Base-by-base conservation (phyloP, 2,797 vertebrate genomes). In the Acrocephalus scirpaceus region DNA sequence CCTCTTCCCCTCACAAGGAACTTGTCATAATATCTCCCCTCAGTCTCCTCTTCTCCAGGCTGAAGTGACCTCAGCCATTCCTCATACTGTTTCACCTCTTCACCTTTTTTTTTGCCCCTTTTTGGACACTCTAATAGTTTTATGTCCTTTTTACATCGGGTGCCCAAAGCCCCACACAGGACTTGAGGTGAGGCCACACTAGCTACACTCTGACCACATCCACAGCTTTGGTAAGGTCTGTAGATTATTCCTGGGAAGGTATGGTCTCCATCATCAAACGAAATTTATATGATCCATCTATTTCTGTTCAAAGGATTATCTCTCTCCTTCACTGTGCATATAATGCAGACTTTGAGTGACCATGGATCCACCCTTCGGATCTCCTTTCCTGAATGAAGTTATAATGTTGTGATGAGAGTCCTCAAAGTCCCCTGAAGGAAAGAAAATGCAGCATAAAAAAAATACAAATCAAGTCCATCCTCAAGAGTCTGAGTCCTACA, bases 21-120 rank as follows among this genome's bases (percentile, higher is more conserved):
- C 3, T 14, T 53, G 8, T 0, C 0, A 4, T 30, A 18, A 47
- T 11, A 10, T 34, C 26, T 62, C 30, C 9, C 26, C 16, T 60
- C 44, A 30, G 25, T 29, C 51, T 62, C 11, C 21, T 29, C 51
- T 62, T 9, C 21, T 54, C 25, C 45, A 47, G 53, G 11, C 8
- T 45, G 22, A 45, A 23, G 29, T 29, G 47, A 53, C 45, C 14
- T 58, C 45, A 47, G 18, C n/a, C 6, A 18, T 25, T 34, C 21
- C n/a, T 45, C 38, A 26, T 21, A 53, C 12, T 57, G 22, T 8
- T 78, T 73, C 38, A 66, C 6, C 2, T 51, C 15, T n/a, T 79
- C n/a, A 34, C 38, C 10, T 11, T 15, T 13, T 66, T 44, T 60
- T 32, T 29, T 14, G 20, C 20, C 17, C 10, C 53, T 25, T 12